Percentiles rank a stretch among this genome's conserved stretches.
These are phyloP conservation scores for Muscidifurax raptorellus DNA, from an alignment of 1,140 invertebrate species.

Conservation along the genomic window DNA sequence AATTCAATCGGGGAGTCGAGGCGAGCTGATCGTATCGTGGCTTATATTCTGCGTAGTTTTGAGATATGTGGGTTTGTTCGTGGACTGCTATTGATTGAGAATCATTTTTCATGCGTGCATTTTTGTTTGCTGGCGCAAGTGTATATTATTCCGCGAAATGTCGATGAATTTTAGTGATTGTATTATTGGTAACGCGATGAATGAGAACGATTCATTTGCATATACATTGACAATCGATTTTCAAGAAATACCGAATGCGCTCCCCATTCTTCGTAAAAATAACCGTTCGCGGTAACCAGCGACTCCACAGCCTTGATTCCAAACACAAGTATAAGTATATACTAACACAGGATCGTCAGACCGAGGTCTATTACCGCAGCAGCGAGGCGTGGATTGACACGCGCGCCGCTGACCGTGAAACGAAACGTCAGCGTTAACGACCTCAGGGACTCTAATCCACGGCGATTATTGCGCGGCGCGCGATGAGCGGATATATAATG, in stretches of 20 bases:
- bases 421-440: conserved; percentile 13
- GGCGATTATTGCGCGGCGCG: conserved; percentile 7
- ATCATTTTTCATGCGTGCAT: background rate
- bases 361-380: background rate
- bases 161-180: background rate
- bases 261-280: background rate
- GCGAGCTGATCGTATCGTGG: background rate
- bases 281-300: background rate
- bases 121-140: too few relatives aligned
- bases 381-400: background rate
- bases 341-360: background rate
- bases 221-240: too few relatives aligned
- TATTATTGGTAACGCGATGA: background rate
- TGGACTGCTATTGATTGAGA: background rate
- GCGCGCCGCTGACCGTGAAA: conserved; percentile 11
- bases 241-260: too few relatives aligned
- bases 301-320: background rate
- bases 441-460: background rate
- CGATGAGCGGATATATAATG: conserved; percentile 40
- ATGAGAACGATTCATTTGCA: too few relatives aligned
- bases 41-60: background rate
- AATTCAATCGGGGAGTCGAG: background rate
- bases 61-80: background rate
- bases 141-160: too few relatives aligned
- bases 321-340: too few relatives aligned